Evolutionary conservation across 1,140 invertebrate genomes (phyloP).

Genomic region (Penaeus chinensis): DNA sequence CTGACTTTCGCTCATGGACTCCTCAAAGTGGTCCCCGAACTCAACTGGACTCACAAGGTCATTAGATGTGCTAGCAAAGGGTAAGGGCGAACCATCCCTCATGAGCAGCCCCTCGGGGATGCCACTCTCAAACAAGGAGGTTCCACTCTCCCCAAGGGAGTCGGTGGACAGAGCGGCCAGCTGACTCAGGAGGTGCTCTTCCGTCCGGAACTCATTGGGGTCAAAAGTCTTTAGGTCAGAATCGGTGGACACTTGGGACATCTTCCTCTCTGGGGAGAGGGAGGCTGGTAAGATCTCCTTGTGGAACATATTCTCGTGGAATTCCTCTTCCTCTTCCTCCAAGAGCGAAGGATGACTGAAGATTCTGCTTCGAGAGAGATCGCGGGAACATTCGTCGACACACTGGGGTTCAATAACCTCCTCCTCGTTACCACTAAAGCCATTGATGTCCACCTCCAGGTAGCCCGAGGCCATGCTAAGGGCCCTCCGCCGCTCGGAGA

Average conservation of each 20-base stretch:
- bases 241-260: conserved; percentile 59
- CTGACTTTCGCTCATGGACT: conserved; percentile 63
- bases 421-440: conserved; percentile 57
- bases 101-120: not conserved
- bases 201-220: conserved; percentile 53
- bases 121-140: conserved; percentile 14
- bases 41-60: conserved; percentile 33
- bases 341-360: conserved; percentile 64
- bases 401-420: conserved; percentile 63
- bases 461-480: conserved; percentile 65
- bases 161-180: conserved; percentile 50
- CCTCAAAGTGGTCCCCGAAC: conserved; percentile 59
- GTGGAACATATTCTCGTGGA: conserved; percentile 75
- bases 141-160: conserved; percentile 38
- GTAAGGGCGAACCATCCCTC: conserved; percentile 22
- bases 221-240: conserved; percentile 57
- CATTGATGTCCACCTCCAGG: conserved; percentile 64
- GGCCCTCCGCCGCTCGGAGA: conserved; percentile 72
- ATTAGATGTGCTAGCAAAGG: conserved; percentile 35
- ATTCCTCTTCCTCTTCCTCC: conserved; percentile 66
- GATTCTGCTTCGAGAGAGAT: conserved; percentile 62
- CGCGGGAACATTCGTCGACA: conserved; percentile 60
- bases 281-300: conserved; percentile 77
- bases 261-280: conserved; percentile 45
- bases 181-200: conserved; percentile 51